Evolutionary conservation across 2,888 invertebrate genomes (phyloP).

Genomic region (Brachynemurus nebulosus): DNA sequence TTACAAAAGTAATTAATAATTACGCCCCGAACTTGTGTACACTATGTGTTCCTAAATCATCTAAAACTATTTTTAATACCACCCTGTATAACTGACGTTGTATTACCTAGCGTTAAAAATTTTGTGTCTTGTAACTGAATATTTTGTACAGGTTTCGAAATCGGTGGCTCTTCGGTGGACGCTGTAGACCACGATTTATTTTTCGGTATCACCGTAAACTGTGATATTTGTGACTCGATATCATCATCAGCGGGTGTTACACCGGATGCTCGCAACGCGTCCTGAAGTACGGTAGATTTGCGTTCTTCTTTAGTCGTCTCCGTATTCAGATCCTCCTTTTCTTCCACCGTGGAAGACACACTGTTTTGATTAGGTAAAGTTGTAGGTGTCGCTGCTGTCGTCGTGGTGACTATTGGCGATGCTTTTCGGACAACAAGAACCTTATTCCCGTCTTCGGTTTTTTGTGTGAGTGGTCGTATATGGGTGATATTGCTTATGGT

Average conservation of each 20-base stretch:
- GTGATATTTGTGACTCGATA: conserved; percentile 20
- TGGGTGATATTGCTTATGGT: conserved; percentile 11
- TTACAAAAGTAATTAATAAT: too few species aligned
- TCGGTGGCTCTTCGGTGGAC: too few species aligned
- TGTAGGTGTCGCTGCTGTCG: conserved; percentile 11
- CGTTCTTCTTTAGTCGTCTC: conserved; percentile 4
- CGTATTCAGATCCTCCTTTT: background rate
- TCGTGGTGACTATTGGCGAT: conserved; percentile 17
- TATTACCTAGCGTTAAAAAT: conserved; percentile 7
- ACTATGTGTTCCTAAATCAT: too few species aligned
- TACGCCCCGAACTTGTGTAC: too few species aligned
- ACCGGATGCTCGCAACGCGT: conserved; percentile 20
- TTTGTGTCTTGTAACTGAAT: conserved; percentile 7
- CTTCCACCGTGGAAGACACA: background rate
- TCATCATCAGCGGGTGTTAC: conserved; percentile 16
- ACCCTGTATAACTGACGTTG: too few species aligned
- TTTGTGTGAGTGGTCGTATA: conserved; percentile 22
- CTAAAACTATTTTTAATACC: too few species aligned
- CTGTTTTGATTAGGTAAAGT: background rate
- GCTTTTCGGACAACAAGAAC: conserved; percentile 6
- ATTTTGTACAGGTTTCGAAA: conserved; percentile 3
- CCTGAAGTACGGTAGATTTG: conserved; percentile 19
- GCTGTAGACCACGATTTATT: background rate
- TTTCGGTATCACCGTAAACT: conserved; percentile 17
- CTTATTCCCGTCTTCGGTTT: conserved; percentile 2